phyloP scores from a whole-genome alignment of 2,888 invertebrate species.

The Volucella zonaria region DNA sequence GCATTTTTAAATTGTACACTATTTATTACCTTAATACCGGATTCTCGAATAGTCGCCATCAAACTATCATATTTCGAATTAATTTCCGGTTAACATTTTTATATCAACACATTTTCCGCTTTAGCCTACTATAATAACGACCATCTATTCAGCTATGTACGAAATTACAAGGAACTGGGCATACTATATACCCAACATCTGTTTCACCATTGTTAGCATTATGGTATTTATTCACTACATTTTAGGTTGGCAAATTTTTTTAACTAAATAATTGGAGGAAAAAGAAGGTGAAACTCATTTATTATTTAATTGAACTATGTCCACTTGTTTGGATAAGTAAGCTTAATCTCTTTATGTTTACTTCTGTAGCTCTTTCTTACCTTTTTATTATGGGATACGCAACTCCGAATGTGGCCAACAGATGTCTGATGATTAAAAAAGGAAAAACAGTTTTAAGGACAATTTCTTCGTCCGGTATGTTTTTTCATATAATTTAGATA shows the following conservation, averaged over 20 bases:
- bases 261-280: constrained; percentile 22
- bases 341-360: constrained; percentile 39
- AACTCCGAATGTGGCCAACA: constrained; percentile 40
- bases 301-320: constrained; percentile 66
- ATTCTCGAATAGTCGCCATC: background rate
- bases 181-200: constrained; percentile 37
- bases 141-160: constrained; percentile 40
- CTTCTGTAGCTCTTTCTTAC: constrained; percentile 45
- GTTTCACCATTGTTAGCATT: constrained; percentile 12
- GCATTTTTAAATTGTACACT: no score
- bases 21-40: no score
- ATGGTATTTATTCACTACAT: constrained; percentile 10
- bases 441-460: constrained; percentile 12
- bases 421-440: constrained; percentile 25
- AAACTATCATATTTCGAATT: constrained; percentile 1
- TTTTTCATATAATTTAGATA: constrained; percentile 21
- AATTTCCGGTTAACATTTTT: constrained; percentile 7
- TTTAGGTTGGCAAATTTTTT: constrained; percentile 48
- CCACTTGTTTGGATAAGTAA: constrained; percentile 51
- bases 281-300: constrained; percentile 66
- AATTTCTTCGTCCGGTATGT: constrained; percentile 8
- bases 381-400: constrained; percentile 51
- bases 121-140: constrained; percentile 23
- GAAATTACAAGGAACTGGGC: constrained; percentile 38
- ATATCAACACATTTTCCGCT: constrained; percentile 6